These are phyloP conservation scores for Hemiscyllium ocellatum DNA, from an alignment of 2,113 vertebrate genomes.

Conservation along the genomic window DNA sequence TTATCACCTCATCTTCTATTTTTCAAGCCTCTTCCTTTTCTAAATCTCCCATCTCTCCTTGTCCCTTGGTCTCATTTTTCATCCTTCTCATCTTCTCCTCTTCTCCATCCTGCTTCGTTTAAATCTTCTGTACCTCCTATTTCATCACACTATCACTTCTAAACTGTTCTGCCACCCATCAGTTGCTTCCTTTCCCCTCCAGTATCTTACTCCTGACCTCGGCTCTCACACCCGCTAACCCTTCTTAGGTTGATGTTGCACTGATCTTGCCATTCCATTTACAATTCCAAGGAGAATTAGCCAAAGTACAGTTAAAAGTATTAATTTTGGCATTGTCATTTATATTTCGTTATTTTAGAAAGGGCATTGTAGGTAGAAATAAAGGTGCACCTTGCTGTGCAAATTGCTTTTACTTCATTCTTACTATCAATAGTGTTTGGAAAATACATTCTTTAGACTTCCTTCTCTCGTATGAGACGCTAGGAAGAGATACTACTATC, in stretches of 20 bases:
- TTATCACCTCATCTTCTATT: background rate
- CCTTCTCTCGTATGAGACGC: background rate
- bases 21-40: background rate
- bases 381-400: background rate
- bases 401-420: background rate
- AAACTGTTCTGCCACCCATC: too few species aligned
- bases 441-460: background rate
- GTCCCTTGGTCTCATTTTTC: background rate
- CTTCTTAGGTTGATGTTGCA: background rate
- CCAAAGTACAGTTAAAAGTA: background rate
- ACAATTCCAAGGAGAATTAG: background rate
- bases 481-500: background rate
- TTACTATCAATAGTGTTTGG: background rate
- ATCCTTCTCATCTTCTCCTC: background rate
- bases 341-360: background rate
- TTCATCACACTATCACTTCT: background rate
- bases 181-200: background rate
- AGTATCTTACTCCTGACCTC: background rate
- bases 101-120: too few species aligned
- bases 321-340: background rate
- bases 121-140: too few species aligned
- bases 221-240: background rate
- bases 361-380: background rate
- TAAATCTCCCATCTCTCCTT: background rate
- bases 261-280: background rate